Evolutionary conservation across 2,113 vertebrate species (phyloP).

Genomic region (Neoarius graeffei): DNA sequence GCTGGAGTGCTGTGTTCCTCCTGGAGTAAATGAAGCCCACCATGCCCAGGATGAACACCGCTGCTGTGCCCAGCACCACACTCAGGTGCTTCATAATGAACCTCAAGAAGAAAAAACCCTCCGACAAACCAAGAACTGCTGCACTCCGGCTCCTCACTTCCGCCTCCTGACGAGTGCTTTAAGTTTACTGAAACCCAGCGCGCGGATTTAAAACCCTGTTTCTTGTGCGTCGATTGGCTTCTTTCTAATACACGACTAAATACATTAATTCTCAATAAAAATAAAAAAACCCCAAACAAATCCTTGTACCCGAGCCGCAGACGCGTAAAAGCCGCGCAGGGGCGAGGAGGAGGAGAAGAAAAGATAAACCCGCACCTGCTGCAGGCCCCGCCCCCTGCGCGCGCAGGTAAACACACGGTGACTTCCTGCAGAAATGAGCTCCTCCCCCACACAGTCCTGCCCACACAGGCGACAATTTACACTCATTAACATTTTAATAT

Average conservation of each 20-base stretch:
- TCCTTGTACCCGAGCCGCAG: background rate
- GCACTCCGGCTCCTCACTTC: background rate
- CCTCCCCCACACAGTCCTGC: background rate
- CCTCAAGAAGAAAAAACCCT: background rate
- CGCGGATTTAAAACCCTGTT: background rate
- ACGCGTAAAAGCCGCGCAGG: background rate
- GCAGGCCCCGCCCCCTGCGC: background rate
- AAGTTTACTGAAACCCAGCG: background rate
- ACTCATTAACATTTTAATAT: background rate
- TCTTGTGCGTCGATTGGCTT: background rate
- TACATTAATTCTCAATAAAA: background rate
- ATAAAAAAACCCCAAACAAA: background rate
- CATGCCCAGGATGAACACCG: constrained; percentile 40
- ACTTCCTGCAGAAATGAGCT: background rate
- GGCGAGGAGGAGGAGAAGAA: background rate
- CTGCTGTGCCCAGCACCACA: background rate
- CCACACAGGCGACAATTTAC: background rate
- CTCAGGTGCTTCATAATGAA: constrained; percentile 38
- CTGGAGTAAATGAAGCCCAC: constrained; percentile 48
- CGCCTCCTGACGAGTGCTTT: background rate
- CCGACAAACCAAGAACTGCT: background rate
- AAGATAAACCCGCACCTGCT: constrained; percentile 14
- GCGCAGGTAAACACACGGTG: background rate
- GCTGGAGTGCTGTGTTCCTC: background rate
- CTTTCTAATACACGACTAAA: background rate